Conservation (phyloP, 2,888 invertebrate genomes). For the Theristus sp. region DNA sequence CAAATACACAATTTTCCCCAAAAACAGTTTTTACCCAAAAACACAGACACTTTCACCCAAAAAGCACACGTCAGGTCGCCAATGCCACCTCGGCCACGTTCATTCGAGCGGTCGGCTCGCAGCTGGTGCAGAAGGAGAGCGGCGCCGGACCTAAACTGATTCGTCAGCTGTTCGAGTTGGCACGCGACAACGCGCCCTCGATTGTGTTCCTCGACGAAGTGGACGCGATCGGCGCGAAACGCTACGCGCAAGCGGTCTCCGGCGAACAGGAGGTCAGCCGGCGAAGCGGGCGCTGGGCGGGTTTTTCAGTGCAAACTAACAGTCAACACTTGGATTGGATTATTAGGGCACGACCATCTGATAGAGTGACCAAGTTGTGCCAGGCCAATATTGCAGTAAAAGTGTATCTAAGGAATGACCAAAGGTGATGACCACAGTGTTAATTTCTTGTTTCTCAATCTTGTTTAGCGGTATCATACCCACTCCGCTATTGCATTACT, state of each 20-base stretch:
- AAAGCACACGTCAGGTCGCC: background rate
- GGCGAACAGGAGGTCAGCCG: background rate
- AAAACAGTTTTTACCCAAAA: too few species aligned
- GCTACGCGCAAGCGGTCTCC: background rate
- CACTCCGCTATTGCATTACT: too few species aligned
- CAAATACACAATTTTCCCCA: too few species aligned
- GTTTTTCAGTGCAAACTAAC: too few species aligned
- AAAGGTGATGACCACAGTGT: too few species aligned
- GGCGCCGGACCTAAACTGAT: conserved; percentile 7
- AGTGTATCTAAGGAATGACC: too few species aligned
- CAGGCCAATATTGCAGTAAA: too few species aligned
- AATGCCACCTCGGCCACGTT: conserved; percentile 7
- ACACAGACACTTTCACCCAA: background rate
- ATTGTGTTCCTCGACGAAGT: conserved; percentile 3
- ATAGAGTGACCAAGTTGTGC: too few species aligned
- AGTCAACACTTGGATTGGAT: too few species aligned
- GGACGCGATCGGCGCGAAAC: background rate
- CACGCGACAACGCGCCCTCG: conserved; percentile 12
- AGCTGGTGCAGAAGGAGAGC: conserved; percentile 4
- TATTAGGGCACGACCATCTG: too few species aligned
- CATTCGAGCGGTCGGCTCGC: conserved; percentile 4
- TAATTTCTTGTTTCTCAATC: too few species aligned
- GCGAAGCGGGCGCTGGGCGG: background rate
- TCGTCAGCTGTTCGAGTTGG: conserved; percentile 20
- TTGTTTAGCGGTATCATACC: too few species aligned